Percentiles rank a stretch among this genome's conserved stretches.
Evolutionary conservation across 2,888 invertebrate species (phyloP).

Genomic region (Standfussiana lucernea): DNA sequence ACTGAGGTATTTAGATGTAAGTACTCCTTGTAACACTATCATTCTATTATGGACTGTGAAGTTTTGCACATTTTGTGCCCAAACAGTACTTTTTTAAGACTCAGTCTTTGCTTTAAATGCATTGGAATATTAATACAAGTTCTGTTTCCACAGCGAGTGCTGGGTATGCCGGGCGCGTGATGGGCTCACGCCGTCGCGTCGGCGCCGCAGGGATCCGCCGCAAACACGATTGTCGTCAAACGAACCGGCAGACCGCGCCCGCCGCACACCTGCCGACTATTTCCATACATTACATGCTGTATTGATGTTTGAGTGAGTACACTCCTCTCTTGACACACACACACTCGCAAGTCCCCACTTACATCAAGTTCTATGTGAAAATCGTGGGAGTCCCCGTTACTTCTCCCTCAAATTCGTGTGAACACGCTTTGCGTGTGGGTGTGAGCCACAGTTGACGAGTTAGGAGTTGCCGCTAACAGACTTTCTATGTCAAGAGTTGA

Average conservation of each 20-base stretch:
- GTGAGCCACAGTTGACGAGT: neutral
- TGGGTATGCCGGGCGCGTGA: slow-evolving; percentile 64
- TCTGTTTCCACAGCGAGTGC: slow-evolving; percentile 65
- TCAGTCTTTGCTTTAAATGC: neutral
- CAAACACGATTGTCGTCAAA: slow-evolving; percentile 88
- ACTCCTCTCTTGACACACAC: slow-evolving; percentile 13
- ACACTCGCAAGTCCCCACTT: slow-evolving; percentile 15
- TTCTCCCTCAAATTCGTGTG: neutral
- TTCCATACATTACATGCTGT: slow-evolving; percentile 46
- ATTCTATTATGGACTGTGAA: neutral
- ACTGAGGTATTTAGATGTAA: neutral
- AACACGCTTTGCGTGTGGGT: neutral
- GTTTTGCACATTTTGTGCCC: neutral
- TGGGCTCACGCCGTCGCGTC: slow-evolving; percentile 71
- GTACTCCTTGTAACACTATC: neutral
- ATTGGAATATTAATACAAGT: slow-evolving; percentile 27
- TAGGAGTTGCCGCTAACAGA: neutral
- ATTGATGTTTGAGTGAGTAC: slow-evolving; percentile 28
- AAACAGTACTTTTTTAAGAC: neutral
- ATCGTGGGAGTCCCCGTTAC: slow-evolving; percentile 1
- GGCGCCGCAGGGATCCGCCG: slow-evolving; percentile 79
- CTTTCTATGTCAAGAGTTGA: slow-evolving; percentile 15
- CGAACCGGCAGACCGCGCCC: slow-evolving; percentile 82
- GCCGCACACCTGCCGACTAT: slow-evolving; percentile 83
- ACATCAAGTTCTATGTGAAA: neutral